Evolutionary conservation across 2,888 invertebrate species (phyloP).

Genomic region (Amblyteles armatorius): DNA sequence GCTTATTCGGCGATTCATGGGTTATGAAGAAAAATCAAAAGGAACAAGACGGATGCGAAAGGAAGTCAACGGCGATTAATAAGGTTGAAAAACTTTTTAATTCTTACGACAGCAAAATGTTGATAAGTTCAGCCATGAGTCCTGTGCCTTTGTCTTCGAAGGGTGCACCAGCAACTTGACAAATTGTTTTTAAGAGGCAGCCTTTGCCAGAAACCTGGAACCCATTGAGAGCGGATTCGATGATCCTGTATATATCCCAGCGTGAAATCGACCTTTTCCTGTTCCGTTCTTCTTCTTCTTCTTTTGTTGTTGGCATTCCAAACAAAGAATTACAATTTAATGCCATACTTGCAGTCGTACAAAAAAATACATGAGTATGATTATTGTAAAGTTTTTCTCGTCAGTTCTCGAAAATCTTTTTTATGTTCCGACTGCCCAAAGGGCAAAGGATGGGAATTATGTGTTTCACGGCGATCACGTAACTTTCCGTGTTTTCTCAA

Average conservation of each 20-base stretch:
- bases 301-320: constrained; percentile 22
- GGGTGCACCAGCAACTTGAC: constrained; percentile 90
- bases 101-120: constrained; percentile 89
- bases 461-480: too few species aligned
- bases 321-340: constrained; percentile 27
- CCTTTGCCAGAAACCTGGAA: constrained; percentile 84
- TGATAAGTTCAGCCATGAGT: constrained; percentile 90
- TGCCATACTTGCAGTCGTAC: constrained; percentile 46
- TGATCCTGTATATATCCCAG: constrained; percentile 81
- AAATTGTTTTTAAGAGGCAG: constrained; percentile 91
- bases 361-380: constrained; percentile 5
- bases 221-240: constrained; percentile 75
- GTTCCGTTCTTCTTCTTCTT: background rate
- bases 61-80: too few species aligned
- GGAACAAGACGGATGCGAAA: too few species aligned
- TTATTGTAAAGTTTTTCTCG: background rate
- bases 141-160: constrained; percentile 89
- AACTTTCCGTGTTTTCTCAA: too few species aligned
- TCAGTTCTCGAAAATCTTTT: background rate
- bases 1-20: too few species aligned
- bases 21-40: too few species aligned
- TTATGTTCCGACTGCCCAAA: too few species aligned
- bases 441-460: too few species aligned
- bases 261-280: constrained; percentile 69
- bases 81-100: constrained; percentile 5